Percentiles rank a stretch among this genome's conserved stretches.
phyloP scores from a whole-genome alignment of 2,797 vertebrate genomes.

The Lagodon rhomboides region DNA sequence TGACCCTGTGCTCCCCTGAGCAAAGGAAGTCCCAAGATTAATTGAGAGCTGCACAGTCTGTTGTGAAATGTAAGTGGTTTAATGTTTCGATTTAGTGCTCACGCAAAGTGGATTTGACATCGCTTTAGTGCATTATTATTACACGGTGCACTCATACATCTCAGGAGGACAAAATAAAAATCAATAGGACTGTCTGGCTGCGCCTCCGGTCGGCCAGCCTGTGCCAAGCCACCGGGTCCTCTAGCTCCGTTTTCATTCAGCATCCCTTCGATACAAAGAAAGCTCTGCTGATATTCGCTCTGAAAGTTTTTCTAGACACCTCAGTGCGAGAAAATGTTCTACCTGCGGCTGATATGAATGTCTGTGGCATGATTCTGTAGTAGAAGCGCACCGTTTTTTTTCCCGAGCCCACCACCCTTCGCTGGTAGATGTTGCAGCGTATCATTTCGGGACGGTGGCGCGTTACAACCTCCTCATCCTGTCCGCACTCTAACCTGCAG shows the following conservation, averaged over 20 bases:
- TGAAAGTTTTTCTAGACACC: slow-evolving; percentile 25
- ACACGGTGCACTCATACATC: slow-evolving; percentile 48
- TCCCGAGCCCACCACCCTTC: slow-evolving; percentile 15
- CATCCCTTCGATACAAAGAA: slow-evolving; percentile 13
- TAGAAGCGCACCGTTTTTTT: too few relatives aligned
- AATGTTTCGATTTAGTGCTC: slow-evolving; percentile 60
- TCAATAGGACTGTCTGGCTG: slow-evolving; percentile 73
- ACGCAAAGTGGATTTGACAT: slow-evolving; percentile 53
- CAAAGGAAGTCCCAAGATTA: slow-evolving; percentile 30
- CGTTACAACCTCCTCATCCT: slow-evolving; percentile 35
- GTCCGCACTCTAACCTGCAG: slow-evolving; percentile 35
- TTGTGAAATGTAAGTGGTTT: slow-evolving; percentile 44
- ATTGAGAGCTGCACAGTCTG: slow-evolving; percentile 26
- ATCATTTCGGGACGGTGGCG: slow-evolving; percentile 29
- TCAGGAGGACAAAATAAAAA: slow-evolving; percentile 59
- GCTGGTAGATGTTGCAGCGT: slow-evolving; percentile 31
- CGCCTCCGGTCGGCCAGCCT: slow-evolving; percentile 43
- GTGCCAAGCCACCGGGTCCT: slow-evolving; percentile 35
- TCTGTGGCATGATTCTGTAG: not conserved
- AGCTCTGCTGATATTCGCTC: not conserved
- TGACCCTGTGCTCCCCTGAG: slow-evolving; percentile 41
- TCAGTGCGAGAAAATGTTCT: not conserved
- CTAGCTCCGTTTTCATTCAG: slow-evolving; percentile 16
- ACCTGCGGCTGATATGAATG: not conserved
- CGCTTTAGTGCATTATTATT: slow-evolving; percentile 54